Conservation (phyloP, 1,140 invertebrate species). For the Aphis gossypii region DNA sequence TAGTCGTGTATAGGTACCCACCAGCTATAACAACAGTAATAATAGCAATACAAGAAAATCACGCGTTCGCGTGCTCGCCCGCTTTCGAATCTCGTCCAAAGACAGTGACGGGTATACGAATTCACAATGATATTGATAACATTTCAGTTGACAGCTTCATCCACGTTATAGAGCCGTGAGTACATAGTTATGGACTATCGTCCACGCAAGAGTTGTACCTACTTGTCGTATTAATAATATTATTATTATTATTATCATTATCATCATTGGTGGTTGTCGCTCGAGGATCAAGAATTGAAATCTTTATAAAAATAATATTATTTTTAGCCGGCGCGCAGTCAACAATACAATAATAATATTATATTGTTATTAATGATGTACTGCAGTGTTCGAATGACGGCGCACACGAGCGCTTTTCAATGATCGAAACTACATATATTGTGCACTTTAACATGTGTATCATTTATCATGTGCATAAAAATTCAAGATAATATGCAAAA, state of each 20-base stretch:
- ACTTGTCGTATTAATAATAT: neutral
- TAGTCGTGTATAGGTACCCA: neutral
- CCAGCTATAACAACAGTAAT: neutral
- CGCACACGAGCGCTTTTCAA: neutral
- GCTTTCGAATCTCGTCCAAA: slow-evolving; percentile 7
- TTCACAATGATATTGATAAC: neutral
- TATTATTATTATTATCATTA: neutral
- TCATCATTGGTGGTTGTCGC: neutral
- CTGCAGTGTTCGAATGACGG: neutral
- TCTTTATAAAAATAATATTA: neutral
- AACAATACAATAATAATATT: neutral
- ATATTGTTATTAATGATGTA: neutral
- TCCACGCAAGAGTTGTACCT: neutral
- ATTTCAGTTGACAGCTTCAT: slow-evolving; percentile 17
- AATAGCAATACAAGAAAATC: neutral
- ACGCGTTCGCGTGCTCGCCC: neutral
- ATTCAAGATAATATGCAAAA: no score
- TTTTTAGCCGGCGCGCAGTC: neutral
- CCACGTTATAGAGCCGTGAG: neutral
- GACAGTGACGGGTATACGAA: slow-evolving; percentile 27
- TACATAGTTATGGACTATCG: neutral
- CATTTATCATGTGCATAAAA: neutral
- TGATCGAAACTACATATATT: neutral
- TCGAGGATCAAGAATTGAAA: neutral
- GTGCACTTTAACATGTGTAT: neutral